phyloP scores from a whole-genome alignment of 1,140 invertebrate genomes.

The Drosophila pseudoobscura region DNA sequence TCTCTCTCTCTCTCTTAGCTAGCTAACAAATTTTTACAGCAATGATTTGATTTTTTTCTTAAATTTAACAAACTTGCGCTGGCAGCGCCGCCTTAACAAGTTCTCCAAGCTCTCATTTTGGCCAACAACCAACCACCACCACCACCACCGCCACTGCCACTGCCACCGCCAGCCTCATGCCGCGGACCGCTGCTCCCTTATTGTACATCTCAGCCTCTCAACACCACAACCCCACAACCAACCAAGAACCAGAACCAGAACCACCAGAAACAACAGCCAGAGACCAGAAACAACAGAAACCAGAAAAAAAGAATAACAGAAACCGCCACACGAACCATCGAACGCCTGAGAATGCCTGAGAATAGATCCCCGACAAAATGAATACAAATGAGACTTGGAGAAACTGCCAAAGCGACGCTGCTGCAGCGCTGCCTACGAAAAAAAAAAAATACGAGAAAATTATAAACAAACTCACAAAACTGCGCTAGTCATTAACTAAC shows the following conservation, averaged over 20 bases:
- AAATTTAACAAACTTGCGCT: conserved; percentile 69
- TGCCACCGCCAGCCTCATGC: conserved; percentile 9
- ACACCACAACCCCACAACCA: conserved; percentile 26
- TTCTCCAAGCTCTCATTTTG: conserved; percentile 66
- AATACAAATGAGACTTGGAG: conserved; percentile 61
- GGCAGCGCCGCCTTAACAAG: conserved; percentile 81
- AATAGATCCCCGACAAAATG: background rate
- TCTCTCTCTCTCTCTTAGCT: conserved; percentile 48
- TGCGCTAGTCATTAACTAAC: conserved; percentile 64
- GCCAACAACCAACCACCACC: conserved; percentile 20
- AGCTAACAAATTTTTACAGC: conserved; percentile 70
- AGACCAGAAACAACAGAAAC: conserved; percentile 15
- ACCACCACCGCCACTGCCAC: background rate
- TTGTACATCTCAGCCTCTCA: conserved; percentile 28
- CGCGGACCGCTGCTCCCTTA: conserved; percentile 21
- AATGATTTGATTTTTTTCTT: conserved; percentile 83
- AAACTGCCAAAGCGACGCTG: conserved; percentile 80
- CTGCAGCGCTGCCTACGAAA: conserved; percentile 64
- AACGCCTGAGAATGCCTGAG: conserved; percentile 7
- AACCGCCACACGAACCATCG: conserved; percentile 43
- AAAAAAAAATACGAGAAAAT: conserved; percentile 37
- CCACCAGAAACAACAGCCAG: conserved; percentile 32
- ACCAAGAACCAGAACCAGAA: too few relatives aligned
- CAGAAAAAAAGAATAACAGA: conserved; percentile 22
- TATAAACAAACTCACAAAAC: conserved; percentile 57